Evolutionary conservation across 2,888 invertebrate species (phyloP).

Genomic region (Abrostola tripartita): DNA sequence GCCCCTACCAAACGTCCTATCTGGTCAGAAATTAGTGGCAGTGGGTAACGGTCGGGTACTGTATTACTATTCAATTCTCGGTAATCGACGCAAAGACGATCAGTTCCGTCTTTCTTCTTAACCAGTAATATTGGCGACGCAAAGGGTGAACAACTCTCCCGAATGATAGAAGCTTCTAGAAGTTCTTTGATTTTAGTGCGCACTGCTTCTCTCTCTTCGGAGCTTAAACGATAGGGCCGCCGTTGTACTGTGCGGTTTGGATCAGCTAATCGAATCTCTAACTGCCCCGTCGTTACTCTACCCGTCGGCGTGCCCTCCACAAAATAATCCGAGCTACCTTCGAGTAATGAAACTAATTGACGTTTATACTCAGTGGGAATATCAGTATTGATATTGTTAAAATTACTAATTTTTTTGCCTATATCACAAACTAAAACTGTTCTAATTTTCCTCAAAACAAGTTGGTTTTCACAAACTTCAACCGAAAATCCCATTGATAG

Average conservation of each 20-base stretch:
- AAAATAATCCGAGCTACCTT: no score
- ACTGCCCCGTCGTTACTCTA: conserved; percentile 1
- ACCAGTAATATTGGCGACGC: conserved; percentile 12
- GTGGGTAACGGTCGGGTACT: no score
- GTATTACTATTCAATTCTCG: no score
- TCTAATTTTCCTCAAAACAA: conserved; percentile 3
- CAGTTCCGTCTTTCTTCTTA: conserved; percentile 15
- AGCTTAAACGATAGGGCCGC: conserved; percentile 9
- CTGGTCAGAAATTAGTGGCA: conserved; percentile 5
- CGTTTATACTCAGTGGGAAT: neutral
- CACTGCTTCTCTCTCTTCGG: conserved; percentile 2
- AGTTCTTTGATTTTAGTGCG: conserved; percentile 5
- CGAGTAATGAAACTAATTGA: conserved; percentile 4
- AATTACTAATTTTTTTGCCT: neutral
- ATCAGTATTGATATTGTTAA: conserved; percentile 9
- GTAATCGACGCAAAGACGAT: no score
- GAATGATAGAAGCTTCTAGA: conserved; percentile 4
- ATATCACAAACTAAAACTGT: conserved; percentile 7
- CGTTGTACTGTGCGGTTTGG: conserved; percentile 13
- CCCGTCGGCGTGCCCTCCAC: conserved; percentile 6
- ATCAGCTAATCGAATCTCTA: conserved; percentile 6
- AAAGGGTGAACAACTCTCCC: conserved; percentile 13
- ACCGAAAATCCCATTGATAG: conserved; percentile 14
- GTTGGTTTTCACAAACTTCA: neutral
- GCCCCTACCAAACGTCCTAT: neutral